Evolutionary conservation across 2,797 vertebrate species (phyloP).

Genomic region (Rhynchotus rufescens): DNA sequence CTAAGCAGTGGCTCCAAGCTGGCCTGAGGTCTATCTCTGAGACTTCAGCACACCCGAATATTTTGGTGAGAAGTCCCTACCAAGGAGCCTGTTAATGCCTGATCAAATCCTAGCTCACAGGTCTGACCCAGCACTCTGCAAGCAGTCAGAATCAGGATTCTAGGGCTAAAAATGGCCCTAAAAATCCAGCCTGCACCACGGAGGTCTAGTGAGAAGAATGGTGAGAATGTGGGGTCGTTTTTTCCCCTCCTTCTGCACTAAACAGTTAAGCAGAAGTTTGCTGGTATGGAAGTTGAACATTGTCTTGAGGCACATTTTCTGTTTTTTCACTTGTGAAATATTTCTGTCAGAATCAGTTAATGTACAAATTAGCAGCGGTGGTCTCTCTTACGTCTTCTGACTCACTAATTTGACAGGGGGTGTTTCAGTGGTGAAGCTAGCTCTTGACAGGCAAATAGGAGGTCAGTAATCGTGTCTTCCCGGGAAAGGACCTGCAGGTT

Average conservation of each 20-base stretch:
- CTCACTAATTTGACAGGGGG: constrained; percentile 90
- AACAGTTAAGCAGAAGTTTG: constrained; percentile 75
- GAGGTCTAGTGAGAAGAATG: neutral
- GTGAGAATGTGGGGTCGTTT: neutral
- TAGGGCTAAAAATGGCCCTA: neutral
- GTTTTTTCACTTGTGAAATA: constrained; percentile 84
- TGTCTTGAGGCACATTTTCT: constrained; percentile 75
- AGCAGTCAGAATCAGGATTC: neutral
- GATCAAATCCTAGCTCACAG: neutral
- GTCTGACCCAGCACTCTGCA: neutral
- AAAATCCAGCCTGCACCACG: neutral
- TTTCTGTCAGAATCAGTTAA: constrained; percentile 94
- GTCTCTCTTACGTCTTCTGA: constrained; percentile 85
- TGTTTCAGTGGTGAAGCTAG: constrained; percentile 81
- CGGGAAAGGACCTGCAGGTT: constrained; percentile 82
- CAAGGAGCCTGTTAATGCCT: neutral
- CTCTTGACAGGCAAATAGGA: constrained; percentile 86
- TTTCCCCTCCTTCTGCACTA: constrained; percentile 7
- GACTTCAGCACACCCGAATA: neutral
- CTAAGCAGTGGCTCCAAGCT: neutral
- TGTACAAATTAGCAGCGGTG: constrained; percentile 93
- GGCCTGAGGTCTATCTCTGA: neutral
- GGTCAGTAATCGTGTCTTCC: constrained; percentile 82
- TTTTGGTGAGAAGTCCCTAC: neutral
- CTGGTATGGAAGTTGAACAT: constrained; percentile 68